Evolutionary conservation across 2,113 vertebrate genomes (phyloP).

Genomic region (Gymnorhina tibicen): DNA sequence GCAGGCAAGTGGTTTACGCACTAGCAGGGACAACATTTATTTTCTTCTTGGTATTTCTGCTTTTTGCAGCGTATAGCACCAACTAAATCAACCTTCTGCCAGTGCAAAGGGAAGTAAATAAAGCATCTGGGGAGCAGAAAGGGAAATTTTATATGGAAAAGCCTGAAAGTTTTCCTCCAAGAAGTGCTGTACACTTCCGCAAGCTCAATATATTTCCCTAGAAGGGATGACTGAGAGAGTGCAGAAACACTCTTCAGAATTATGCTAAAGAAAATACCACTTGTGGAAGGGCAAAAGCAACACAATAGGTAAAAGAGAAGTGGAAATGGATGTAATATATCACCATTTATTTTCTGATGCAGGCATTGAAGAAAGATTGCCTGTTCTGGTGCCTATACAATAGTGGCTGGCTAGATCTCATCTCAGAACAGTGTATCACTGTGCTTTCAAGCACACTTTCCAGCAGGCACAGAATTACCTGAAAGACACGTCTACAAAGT

Average conservation of each 20-base stretch:
- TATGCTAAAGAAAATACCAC: not conserved
- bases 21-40: not conserved
- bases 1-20: not conserved
- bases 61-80: not conserved
- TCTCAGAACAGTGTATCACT: not conserved
- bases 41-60: not conserved
- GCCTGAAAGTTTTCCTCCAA: not conserved
- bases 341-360: conserved; percentile 53
- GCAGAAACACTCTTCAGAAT: not conserved
- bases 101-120: not conserved
- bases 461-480: not conserved
- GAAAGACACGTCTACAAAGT: conserved; percentile 32
- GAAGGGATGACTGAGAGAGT: not conserved
- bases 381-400: not conserved
- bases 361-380: conserved; percentile 27
- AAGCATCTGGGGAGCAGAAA: not conserved
- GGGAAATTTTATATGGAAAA: not conserved
- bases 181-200: not conserved
- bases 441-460: not conserved
- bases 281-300: not conserved
- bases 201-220: not conserved
- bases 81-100: not conserved
- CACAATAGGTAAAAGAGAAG: not conserved
- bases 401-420: conserved; percentile 35
- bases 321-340: not conserved